Percentiles rank a stretch among this genome's conserved stretches.
These are phyloP conservation scores for Drosophila suzukii DNA, from an alignment of 1,140 invertebrate species.

Conservation along the genomic window DNA sequence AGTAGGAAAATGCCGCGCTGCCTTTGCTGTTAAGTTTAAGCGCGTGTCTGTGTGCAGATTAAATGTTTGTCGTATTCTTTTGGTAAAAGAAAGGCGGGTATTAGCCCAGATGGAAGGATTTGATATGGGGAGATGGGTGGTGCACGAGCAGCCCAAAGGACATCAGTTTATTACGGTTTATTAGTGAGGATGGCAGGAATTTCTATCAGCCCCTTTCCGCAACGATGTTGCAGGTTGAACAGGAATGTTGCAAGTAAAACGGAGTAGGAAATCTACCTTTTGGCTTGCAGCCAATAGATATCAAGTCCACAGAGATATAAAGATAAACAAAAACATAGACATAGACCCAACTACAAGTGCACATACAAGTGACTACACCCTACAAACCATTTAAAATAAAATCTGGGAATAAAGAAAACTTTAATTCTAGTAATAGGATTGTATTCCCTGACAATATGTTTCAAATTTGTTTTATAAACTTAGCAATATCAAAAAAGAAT, in stretches of 20 bases:
- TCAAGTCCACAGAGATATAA: neutral
- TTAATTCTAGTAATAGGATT: too few relatives aligned
- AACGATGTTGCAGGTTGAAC: conserved; percentile 28
- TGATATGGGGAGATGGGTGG: neutral
- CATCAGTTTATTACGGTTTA: conserved; percentile 77
- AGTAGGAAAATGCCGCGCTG: conserved; percentile 23
- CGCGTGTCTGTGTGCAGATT: conserved; percentile 71
- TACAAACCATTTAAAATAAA: too few relatives aligned
- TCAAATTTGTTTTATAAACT: too few relatives aligned
- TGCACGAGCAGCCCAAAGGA: conserved; percentile 46
- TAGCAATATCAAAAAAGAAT: too few relatives aligned
- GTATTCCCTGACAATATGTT: too few relatives aligned
- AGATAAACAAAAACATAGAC: neutral
- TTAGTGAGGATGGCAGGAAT: conserved; percentile 58
- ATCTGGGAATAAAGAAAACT: too few relatives aligned
- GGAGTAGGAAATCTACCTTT: neutral
- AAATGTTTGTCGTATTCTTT: conserved; percentile 73
- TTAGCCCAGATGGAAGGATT: conserved; percentile 17
- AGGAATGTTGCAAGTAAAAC: conserved; percentile 9
- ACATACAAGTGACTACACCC: too few relatives aligned
- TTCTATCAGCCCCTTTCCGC: conserved; percentile 42
- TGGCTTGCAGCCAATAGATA: conserved; percentile 4
- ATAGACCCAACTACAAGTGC: neutral
- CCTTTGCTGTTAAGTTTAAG: conserved; percentile 57
- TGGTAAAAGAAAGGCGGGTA: conserved; percentile 17